phyloP scores from a whole-genome alignment of 2,797 vertebrate genomes.

The Tragelaphus eurycerus region DNA sequence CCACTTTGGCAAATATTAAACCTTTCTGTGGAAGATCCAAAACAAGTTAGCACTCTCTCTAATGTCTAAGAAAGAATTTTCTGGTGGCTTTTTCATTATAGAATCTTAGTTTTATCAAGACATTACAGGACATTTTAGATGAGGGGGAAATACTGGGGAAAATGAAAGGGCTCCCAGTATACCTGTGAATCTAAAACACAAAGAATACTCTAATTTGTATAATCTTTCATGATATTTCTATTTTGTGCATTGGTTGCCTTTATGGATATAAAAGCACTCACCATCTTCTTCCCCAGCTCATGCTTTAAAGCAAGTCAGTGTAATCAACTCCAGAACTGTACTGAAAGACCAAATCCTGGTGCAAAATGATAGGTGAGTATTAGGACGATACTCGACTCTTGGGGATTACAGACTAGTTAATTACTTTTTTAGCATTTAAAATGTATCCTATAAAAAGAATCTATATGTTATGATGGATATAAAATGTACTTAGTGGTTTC shows the following conservation, averaged over 20 bases:
- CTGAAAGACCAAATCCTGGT: slow-evolving; percentile 36
- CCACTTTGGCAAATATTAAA: not conserved
- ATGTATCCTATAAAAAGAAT: not conserved
- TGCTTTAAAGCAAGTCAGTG: slow-evolving; percentile 24
- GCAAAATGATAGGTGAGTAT: slow-evolving; percentile 53
- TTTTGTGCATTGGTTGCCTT: not conserved
- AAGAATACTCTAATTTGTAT: not conserved
- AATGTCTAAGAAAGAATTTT: not conserved
- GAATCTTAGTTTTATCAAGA: not conserved
- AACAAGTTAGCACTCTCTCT: not conserved
- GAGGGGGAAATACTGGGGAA: not conserved
- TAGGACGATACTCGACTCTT: not conserved
- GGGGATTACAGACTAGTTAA: not conserved
- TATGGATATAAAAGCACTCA: not conserved
- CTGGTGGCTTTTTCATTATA: not conserved
- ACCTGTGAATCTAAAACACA: not conserved
- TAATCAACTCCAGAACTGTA: not conserved
- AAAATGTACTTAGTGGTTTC: not conserved
- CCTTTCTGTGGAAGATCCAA: not conserved
- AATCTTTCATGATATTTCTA: not conserved
- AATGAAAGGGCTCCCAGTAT: not conserved
- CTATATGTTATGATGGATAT: not conserved
- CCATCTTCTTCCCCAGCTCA: not conserved
- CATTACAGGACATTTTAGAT: not conserved
- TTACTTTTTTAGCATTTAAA: not conserved